Percentiles rank a stretch among this genome's conserved stretches.
These are phyloP conservation scores for Halcyon chelicuti DNA, from an alignment of 2,797 vertebrate species.

Conservation along the genomic window DNA sequence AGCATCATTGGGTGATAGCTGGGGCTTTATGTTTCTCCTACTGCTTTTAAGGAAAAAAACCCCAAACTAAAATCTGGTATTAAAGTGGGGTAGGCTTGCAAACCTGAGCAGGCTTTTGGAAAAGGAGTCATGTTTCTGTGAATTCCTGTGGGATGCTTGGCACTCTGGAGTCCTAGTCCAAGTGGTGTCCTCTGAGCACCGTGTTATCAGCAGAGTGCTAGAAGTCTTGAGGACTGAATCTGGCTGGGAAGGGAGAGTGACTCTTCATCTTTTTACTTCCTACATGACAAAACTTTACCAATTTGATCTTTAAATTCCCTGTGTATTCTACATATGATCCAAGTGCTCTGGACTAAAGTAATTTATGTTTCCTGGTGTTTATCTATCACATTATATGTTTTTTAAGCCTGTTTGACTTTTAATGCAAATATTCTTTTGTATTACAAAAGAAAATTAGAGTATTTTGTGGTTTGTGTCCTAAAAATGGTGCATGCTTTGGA, in stretches of 20 bases:
- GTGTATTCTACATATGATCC: not conserved
- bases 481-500: not conserved
- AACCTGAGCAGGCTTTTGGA: not conserved
- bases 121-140: not conserved
- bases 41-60: not conserved
- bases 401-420: not conserved
- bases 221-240: not conserved
- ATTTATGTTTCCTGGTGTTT: not conserved
- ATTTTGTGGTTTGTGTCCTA: not conserved
- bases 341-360: not conserved
- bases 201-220: not conserved
- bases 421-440: not conserved
- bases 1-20: not conserved
- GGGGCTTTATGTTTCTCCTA: not conserved
- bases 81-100: not conserved
- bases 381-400: not conserved
- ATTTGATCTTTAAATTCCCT: not conserved
- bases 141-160: not conserved
- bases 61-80: accelerated
- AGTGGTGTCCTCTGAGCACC: not conserved
- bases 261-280: not conserved
- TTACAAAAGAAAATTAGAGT: not conserved
- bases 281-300: not conserved
- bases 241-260: not conserved
- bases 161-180: not conserved